Evolutionary conservation across 2,113 vertebrate genomes (phyloP).

Genomic region (Dunckerocampus dactyliophorus): DNA sequence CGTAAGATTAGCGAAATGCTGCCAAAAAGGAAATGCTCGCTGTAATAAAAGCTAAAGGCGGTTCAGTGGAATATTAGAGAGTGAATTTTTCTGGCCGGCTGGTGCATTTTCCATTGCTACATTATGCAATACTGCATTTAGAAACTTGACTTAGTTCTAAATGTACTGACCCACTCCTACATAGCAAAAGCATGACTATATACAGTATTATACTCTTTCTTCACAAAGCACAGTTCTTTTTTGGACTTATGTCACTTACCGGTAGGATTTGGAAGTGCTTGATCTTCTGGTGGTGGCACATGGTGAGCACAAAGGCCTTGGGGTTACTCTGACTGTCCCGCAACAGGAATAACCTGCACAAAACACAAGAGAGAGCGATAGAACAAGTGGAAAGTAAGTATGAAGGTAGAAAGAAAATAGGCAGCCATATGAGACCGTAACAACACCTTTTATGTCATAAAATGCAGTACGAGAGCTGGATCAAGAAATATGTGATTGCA

Average conservation of each 20-base stretch:
- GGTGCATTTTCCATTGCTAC: neutral
- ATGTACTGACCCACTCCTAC: neutral
- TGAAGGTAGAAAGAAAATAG: neutral
- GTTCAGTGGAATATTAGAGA: neutral
- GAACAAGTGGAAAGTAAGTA: neutral
- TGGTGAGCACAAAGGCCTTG: conserved; percentile 95
- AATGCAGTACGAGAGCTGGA: too few species aligned
- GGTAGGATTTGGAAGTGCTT: conserved; percentile 98
- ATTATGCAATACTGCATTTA: conserved; percentile 5
- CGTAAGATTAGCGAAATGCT: conserved; percentile 4
- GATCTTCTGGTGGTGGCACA: conserved; percentile 99
- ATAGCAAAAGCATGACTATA: neutral
- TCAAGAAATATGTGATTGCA: too few species aligned
- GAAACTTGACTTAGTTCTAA: neutral
- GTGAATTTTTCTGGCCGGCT: neutral
- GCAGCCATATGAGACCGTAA: neutral
- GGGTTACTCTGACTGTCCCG: conserved; percentile 98
- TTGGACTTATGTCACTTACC: conserved; percentile 71
- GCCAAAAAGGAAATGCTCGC: conserved; percentile 11
- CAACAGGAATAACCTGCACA: conserved; percentile 87
- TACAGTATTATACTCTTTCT: neutral
- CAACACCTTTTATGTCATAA: too few species aligned
- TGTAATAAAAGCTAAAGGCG: conserved; percentile 10
- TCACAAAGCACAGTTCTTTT: neutral
- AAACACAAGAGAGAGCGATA: neutral